These are phyloP conservation scores for Brachionus rubens DNA, from an alignment of 1,140 invertebrate species.

Conservation along the genomic window DNA sequence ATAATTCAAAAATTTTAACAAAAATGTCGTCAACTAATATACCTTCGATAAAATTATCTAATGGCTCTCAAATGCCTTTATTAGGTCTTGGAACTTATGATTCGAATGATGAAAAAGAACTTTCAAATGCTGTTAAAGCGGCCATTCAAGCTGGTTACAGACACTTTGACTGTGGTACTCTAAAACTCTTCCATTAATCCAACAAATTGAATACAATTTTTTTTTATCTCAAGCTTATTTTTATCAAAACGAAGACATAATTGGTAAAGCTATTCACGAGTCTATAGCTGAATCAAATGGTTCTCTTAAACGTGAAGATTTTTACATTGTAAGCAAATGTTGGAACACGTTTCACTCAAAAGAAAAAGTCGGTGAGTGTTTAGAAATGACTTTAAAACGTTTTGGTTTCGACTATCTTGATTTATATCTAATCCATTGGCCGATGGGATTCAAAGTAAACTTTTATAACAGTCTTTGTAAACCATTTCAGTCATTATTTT, in stretches of 20 bases:
- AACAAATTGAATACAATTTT: background rate
- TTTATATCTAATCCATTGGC: constrained; percentile 58
- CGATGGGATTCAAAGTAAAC: constrained; percentile 50
- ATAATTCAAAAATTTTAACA: background rate
- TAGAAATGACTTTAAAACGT: constrained; percentile 53
- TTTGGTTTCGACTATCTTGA: constrained; percentile 56
- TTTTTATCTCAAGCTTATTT: constrained; percentile 9
- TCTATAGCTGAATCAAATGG: constrained; percentile 15
- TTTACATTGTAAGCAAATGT: constrained; percentile 19
- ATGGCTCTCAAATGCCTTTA: background rate
- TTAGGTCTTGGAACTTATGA: constrained; percentile 35
- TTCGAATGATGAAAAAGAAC: background rate
- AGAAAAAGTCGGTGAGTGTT: constrained; percentile 48
- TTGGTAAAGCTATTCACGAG: constrained; percentile 28
- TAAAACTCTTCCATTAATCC: background rate
- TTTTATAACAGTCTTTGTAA: background rate
- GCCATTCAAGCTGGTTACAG: constrained; percentile 15
- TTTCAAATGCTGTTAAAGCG: background rate
- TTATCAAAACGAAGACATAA: constrained; percentile 34
- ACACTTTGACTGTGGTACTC: constrained; percentile 32
- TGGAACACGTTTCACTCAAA: constrained; percentile 35
- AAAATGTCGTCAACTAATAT: constrained; percentile 10
- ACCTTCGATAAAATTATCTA: background rate
- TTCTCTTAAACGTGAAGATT: constrained; percentile 9
- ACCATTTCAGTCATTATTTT: too few relatives aligned